Evolutionary conservation across 1,140 invertebrate species (phyloP).

Genomic region (Mactra quadrangularis): DNA sequence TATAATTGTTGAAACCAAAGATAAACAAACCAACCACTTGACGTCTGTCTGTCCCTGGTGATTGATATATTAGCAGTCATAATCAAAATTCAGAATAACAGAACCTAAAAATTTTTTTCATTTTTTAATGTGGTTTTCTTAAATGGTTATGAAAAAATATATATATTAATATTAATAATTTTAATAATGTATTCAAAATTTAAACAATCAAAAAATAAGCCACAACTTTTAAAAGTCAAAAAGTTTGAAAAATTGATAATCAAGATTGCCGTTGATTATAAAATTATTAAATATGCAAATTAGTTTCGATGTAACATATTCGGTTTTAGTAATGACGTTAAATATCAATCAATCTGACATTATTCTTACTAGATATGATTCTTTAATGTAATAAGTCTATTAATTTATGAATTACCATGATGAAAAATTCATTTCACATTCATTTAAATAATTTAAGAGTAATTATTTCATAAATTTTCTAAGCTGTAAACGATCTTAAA

Average conservation of each 20-base stretch:
- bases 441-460: constrained; percentile 47
- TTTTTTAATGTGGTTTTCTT: too few species aligned
- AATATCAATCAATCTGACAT: constrained; percentile 37
- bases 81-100: neutral
- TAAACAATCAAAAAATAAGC: too few species aligned
- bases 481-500: neutral
- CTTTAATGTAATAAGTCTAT: neutral
- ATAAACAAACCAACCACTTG: neutral
- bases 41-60: too few species aligned
- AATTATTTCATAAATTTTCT: constrained; percentile 29
- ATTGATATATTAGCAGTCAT: neutral
- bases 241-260: too few species aligned
- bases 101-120: too few species aligned
- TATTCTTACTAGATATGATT: neutral
- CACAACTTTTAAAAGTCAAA: too few species aligned
- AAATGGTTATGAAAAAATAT: too few species aligned
- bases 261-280: too few species aligned
- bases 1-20: neutral
- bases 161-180: too few species aligned
- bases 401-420: neutral
- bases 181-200: too few species aligned
- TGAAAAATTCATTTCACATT: constrained; percentile 21
- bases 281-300: too few species aligned
- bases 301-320: too few species aligned
- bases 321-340: neutral